Evolutionary conservation across 1,140 invertebrate species (phyloP), one percentile per base, ranked within the genome.

Genomic region (Colletes latitarsis): DNA sequence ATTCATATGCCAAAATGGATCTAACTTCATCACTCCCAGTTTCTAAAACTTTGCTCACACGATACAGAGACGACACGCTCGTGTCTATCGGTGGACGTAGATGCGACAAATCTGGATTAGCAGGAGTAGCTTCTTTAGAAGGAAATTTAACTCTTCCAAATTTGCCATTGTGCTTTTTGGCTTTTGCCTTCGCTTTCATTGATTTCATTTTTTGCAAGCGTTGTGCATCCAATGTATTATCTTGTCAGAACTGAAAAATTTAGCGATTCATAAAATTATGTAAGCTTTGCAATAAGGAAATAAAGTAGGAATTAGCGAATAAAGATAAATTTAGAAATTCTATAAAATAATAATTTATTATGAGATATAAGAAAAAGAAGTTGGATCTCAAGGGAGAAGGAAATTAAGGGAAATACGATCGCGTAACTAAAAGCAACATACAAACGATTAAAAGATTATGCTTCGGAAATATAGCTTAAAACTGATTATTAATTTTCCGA

Each of bases 1-100:
- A 98, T 94, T 98, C 97, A 89, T 96, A 94, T 17, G 95, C 92
- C 9, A 98, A 92, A 57, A 97, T 90, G 64, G 95, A 93, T 83
- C 95, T 95, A 19, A 98, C 94, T 96, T 97, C 93, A 74, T 89
- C 80, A 49, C 84, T 92, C 12, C 88, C 88, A 55, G 69, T 86
- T 30, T 90, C 87, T 58, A 89, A 81, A 63, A 91, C 73, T 63
- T 88, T 86, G 6, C 76, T 70, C 6, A 95, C 94, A 85, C 96
- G 95, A 76, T 93, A 92, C 88, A 96, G 94, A 49, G 94, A 94
- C 49, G 94, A 94, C 63, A 95, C 89, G 87, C 95, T 95, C 43
- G 94, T 95, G 30, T 93, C 91, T 83, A 96, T 93, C 30, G 95
- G 95, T 88, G 95, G 95, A 83, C 95, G 93, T 66, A 96, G 91